Evolutionary conservation across 2,888 invertebrate species (phyloP).

Genomic region (Phaonia tiefii): DNA sequence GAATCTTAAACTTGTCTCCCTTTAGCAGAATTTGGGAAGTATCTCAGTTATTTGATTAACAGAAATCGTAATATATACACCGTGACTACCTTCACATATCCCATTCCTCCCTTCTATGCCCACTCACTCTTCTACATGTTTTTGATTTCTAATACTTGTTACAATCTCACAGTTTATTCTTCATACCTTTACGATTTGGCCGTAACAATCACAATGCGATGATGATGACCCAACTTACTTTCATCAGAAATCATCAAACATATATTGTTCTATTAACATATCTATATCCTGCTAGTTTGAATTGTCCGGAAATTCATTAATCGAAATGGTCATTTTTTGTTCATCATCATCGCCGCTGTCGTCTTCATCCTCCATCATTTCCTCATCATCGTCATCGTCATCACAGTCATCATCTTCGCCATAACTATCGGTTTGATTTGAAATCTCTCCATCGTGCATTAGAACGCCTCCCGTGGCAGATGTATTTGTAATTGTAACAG

Average conservation of each 20-base stretch:
- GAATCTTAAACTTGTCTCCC: too few relatives aligned
- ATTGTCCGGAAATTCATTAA: conserved; percentile 76
- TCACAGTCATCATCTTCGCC: conserved; percentile 73
- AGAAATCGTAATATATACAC: too few relatives aligned
- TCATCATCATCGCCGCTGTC: conserved; percentile 75
- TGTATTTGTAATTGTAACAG: conserved; percentile 13
- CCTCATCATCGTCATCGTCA: conserved; percentile 73
- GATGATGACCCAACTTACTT: conserved; percentile 9
- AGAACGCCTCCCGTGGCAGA: conserved; percentile 46
- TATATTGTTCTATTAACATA: conserved; percentile 80
- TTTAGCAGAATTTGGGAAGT: too few relatives aligned
- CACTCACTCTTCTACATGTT: too few relatives aligned
- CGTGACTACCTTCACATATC: too few relatives aligned
- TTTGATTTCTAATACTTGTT: too few relatives aligned
- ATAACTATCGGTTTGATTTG: conserved; percentile 70
- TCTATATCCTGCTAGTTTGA: conserved; percentile 80
- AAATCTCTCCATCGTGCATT: conserved; percentile 60
- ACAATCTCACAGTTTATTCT: too few relatives aligned
- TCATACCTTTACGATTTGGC: too few relatives aligned
- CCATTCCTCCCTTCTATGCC: too few relatives aligned
- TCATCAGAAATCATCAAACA: conserved; percentile 78
- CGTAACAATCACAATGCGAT: too few relatives aligned
- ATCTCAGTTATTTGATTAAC: too few relatives aligned
- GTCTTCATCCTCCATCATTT: conserved; percentile 71
- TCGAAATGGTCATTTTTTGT: conserved; percentile 78